Conservation (phyloP, 2,797 vertebrate species). For the Malacoctenus gilli region DNA sequence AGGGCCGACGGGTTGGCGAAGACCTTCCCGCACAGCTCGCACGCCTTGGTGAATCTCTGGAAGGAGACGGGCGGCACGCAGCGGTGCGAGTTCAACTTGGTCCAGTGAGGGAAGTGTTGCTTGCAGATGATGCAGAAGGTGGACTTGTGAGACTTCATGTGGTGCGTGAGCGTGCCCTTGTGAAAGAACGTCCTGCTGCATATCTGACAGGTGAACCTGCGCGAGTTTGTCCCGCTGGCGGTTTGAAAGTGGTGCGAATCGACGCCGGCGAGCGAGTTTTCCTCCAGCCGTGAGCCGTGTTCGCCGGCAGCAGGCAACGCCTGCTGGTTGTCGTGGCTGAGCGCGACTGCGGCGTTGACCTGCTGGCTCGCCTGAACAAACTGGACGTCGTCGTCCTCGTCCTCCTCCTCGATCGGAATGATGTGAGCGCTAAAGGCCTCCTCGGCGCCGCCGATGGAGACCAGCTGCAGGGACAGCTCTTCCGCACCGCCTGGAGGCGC, state of each 20-base stretch:
- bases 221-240: constrained; percentile 11
- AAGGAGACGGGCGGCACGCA: constrained; percentile 43
- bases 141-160: constrained; percentile 73
- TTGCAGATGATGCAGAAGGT: constrained; percentile 71
- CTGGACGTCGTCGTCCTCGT: constrained; percentile 53
- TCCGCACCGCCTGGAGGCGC: constrained; percentile 27
- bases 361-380: constrained; percentile 56
- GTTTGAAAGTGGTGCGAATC: constrained; percentile 23
- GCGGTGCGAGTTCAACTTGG: constrained; percentile 59
- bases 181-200: constrained; percentile 67
- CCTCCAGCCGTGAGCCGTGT: constrained; percentile 7
- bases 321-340: constrained; percentile 24
- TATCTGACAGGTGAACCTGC: constrained; percentile 60
- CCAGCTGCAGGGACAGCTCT: constrained; percentile 36
- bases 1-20: constrained; percentile 73
- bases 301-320: constrained; percentile 17
- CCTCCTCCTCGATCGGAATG: constrained; percentile 55
- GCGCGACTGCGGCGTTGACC: neutral
- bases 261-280: constrained; percentile 27
- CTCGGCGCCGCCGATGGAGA: constrained; percentile 35
- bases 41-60: constrained; percentile 38
- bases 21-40: constrained; percentile 71
- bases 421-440: constrained; percentile 55
- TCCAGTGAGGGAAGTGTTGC: constrained; percentile 57
- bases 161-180: constrained; percentile 66